Evolutionary conservation across 2,888 invertebrate genomes (phyloP), one percentile per base, ranked within the genome.

Genomic region (Anticlea derivata): DNA sequence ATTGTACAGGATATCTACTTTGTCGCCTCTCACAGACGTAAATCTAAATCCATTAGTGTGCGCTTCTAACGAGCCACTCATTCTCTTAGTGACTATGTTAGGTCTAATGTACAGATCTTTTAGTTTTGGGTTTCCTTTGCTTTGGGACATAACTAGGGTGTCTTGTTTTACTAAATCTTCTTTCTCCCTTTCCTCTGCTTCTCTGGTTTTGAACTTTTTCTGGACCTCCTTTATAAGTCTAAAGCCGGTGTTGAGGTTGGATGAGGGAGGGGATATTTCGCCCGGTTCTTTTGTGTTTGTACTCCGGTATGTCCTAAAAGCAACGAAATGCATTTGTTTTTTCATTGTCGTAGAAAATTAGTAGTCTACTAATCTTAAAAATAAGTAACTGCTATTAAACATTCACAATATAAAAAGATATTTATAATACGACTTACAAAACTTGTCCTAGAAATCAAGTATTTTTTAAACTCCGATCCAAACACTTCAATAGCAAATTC

Each of bases 141-240:
- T 98, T 67, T 96, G 96, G 6, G 97, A 98, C 23, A 99, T 90
- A 23, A 99, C 93, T 31, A 99, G 88, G 13, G 98, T 98, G 83
- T 99, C 99, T 83, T 99, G 99, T 87, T 99, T 99, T 0, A 99
- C 99, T 58, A 99, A 93, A 89, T 99, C 98, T 83, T 99, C 99
- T 69, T 99, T 99, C 80, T 99, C 99, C 44, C 97, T 94, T 81
- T 99, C 99, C 81, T 99, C 99, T 0, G 99, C 98, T 84, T 99
- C 99, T 59, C 99, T 93, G 0, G 98, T 99, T 86, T 98, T 98
- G 85, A 97, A 99, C 74, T 97, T 97, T 84, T 99, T 98, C 91
- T 99, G 99, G 22, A 98, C 97, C 90, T 99, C 99, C 85, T 99
- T 99, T 70, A 99, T 99, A 45, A 99, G 92, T 62, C 99, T 94